phyloP scores from a whole-genome alignment of 2,797 vertebrate species.

The Corythornis leucogaster region DNA sequence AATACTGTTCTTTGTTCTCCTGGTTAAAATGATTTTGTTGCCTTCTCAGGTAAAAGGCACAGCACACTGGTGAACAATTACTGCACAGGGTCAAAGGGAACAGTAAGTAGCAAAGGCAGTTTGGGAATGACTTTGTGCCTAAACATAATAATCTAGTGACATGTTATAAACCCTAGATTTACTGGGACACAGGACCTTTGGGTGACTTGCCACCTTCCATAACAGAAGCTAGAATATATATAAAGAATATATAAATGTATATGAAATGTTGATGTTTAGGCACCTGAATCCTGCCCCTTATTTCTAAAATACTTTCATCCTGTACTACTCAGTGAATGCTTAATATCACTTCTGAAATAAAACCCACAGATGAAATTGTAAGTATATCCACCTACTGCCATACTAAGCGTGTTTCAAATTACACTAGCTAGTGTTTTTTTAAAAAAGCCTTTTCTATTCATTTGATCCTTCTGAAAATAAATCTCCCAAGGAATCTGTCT shows the following conservation, averaged over 20 bases:
- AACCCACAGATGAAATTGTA: not conserved
- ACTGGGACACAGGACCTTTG: not conserved
- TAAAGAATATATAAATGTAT: not conserved
- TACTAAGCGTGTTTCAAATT: not conserved
- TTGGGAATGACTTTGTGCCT: not conserved
- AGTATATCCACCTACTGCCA: not conserved
- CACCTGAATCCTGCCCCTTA: not conserved
- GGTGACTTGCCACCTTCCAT: not conserved
- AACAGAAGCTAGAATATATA: not conserved
- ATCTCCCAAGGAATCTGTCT: not conserved
- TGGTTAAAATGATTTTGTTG: not conserved
- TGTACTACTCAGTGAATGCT: not conserved
- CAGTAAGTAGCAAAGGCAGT: not conserved
- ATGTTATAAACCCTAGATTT: not conserved
- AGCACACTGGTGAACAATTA: not conserved
- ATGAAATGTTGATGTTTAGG: not conserved
- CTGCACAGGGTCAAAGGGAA: not conserved
- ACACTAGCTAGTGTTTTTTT: not conserved
- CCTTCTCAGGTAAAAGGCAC: not conserved
- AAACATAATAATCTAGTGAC: not conserved
- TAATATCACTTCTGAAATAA: not conserved
- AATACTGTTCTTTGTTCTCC: not conserved
- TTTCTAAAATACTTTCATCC: not conserved
- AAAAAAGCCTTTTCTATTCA: not conserved
- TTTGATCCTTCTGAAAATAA: not conserved